phyloP scores from a whole-genome alignment of 2,113 vertebrate genomes.

The Spea multiplicata region DNA sequence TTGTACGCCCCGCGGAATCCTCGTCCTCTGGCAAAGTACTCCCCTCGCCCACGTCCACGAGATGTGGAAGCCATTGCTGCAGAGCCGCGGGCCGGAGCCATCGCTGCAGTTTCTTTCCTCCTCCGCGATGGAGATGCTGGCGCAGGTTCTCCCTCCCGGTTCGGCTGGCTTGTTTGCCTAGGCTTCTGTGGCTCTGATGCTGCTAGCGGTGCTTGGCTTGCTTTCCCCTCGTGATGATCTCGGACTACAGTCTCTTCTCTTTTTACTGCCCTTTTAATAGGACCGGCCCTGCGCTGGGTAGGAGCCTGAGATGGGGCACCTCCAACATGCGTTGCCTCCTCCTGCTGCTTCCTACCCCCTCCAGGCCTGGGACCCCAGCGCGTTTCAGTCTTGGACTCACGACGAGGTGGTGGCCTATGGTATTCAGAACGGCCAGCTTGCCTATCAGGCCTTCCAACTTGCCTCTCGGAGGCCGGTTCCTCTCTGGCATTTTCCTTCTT shows the following conservation, averaged over 20 bases:
- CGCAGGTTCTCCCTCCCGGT: constrained; percentile 33
- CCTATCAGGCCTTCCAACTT: constrained; percentile 46
- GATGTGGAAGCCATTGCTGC: constrained; percentile 51
- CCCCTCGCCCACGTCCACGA: constrained; percentile 61
- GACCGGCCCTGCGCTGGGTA: constrained; percentile 68
- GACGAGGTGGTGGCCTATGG: constrained; percentile 58
- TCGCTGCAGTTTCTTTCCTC: constrained; percentile 42
- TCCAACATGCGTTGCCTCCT: constrained; percentile 52
- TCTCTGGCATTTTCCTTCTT: constrained; percentile 47
- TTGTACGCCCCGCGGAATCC: constrained; percentile 72
- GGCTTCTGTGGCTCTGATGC: constrained; percentile 6
- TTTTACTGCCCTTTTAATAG: constrained; percentile 75
- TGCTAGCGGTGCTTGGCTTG: neutral
- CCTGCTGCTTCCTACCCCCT: constrained; percentile 65
- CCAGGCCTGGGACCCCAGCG: constrained; percentile 89
- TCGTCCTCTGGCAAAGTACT: constrained; percentile 81
- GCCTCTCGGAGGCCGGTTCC: constrained; percentile 51
- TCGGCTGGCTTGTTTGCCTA: constrained; percentile 23
- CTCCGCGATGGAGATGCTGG: constrained; percentile 58
- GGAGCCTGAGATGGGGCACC: neutral
- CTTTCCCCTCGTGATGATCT: constrained; percentile 55
- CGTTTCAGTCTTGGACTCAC: constrained; percentile 86
- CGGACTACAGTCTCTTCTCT: constrained; percentile 67
- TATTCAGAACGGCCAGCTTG: constrained; percentile 34
- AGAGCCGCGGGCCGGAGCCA: constrained; percentile 33